Conservation (phyloP, 2,797 vertebrate genomes). For the Anisognathus igniventris region DNA sequence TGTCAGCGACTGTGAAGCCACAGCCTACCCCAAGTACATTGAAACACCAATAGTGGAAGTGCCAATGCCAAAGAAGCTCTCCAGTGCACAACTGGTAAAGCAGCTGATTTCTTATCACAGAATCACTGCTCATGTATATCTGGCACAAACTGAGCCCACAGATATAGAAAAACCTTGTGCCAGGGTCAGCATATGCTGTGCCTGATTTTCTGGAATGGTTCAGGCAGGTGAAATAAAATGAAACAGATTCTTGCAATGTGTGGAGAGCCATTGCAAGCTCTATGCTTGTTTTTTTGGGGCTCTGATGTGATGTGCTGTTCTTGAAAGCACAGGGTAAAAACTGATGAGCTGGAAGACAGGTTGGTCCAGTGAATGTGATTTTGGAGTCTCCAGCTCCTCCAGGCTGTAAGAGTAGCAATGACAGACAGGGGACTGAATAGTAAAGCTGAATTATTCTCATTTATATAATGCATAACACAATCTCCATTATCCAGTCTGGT, state of each 20-base stretch:
- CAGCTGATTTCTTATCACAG: not conserved
- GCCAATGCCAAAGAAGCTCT: constrained; percentile 88
- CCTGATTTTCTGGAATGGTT: not conserved
- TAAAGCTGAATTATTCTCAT: not conserved
- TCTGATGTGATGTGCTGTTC: not conserved
- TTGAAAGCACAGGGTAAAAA: not conserved
- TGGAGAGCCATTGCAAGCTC: not conserved
- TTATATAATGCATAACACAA: not conserved
- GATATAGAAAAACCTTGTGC: not conserved
- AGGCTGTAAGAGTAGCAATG: not conserved
- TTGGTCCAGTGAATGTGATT: not conserved
- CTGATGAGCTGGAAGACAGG: not conserved
- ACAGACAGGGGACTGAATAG: not conserved
- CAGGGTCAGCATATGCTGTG: not conserved
- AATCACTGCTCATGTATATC: not conserved
- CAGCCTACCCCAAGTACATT: constrained; percentile 84
- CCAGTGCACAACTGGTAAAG: constrained; percentile 78
- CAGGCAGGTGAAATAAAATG: not conserved
- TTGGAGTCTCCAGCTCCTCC: not conserved
- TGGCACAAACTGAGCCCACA: not conserved
- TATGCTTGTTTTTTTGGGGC: not conserved
- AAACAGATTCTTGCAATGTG: not conserved
- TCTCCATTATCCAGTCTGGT: not conserved
- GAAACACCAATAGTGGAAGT: constrained; percentile 86
- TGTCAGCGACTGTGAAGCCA: constrained; percentile 84